These are phyloP conservation scores for Sinocyclocheilus anshuiensis DNA, from an alignment of 2,113 vertebrate genomes.

Conservation along the genomic window DNA sequence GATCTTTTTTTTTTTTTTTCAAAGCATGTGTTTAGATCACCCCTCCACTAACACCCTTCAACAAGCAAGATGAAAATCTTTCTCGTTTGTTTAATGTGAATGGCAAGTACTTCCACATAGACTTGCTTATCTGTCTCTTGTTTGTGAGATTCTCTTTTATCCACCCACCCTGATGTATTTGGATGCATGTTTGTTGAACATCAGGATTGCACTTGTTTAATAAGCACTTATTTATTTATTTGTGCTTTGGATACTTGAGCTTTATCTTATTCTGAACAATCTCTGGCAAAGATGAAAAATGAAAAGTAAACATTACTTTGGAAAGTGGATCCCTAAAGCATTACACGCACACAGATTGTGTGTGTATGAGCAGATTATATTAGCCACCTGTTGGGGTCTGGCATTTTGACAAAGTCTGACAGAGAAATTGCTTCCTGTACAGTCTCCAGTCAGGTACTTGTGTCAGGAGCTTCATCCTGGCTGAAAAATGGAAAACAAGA, in stretches of 20 bases:
- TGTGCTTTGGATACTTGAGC: not conserved
- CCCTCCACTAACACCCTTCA: constrained; percentile 13
- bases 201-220: not conserved
- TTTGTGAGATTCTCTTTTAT: not conserved
- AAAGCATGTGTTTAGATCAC: constrained; percentile 25
- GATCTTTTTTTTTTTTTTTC: not conserved
- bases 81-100: not conserved
- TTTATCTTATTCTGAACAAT: constrained; percentile 4
- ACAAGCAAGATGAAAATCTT: constrained; percentile 22
- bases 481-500: constrained; percentile 49
- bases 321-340: constrained; percentile 9
- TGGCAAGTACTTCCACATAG: not conserved
- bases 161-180: not conserved
- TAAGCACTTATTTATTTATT: not conserved
- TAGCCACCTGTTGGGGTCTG: constrained; percentile 70
- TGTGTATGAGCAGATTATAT: constrained; percentile 57
- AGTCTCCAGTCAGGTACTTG: constrained; percentile 23
- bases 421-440: constrained; percentile 52
- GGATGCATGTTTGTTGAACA: constrained; percentile 5
- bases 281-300: constrained; percentile 29
- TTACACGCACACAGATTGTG: constrained; percentile 23
- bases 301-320: constrained; percentile 32
- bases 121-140: not conserved
- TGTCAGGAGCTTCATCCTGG: constrained; percentile 14
- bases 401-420: constrained; percentile 61